phyloP scores from a whole-genome alignment of 2,888 invertebrate species.

The Hofmannophila pseudospretella region DNA sequence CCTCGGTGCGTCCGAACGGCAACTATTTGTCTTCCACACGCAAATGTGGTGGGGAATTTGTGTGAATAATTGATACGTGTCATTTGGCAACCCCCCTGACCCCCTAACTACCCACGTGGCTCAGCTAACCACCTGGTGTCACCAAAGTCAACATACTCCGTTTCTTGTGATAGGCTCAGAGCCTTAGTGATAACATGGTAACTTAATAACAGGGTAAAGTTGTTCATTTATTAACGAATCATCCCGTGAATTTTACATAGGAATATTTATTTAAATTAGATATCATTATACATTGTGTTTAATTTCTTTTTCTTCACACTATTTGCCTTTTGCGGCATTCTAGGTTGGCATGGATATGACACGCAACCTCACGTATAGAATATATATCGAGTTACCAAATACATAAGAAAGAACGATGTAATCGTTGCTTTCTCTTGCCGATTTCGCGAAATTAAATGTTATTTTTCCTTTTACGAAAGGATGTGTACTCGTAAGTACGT shows the following conservation, averaged over 20 bases:
- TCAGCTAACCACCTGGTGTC: conserved; percentile 28
- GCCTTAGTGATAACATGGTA: conserved; percentile 6
- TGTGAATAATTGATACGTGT: conserved; percentile 76
- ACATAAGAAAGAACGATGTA: not conserved
- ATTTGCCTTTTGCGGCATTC: too few species aligned
- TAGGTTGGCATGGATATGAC: not conserved
- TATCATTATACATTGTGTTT: too few species aligned
- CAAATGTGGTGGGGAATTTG: conserved; percentile 71
- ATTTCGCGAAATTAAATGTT: conserved; percentile 1
- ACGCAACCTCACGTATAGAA: too few species aligned
- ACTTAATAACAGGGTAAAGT: too few species aligned
- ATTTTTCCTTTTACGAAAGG: not conserved
- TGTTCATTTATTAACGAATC: too few species aligned
- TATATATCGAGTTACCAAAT: not conserved
- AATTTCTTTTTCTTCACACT: too few species aligned
- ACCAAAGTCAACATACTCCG: conserved; percentile 35
- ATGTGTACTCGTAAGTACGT: not conserved
- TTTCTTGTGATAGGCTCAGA: conserved; percentile 19
- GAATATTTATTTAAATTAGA: too few species aligned
- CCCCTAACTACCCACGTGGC: conserved; percentile 25
- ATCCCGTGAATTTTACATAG: too few species aligned
- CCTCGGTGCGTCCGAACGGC: conserved; percentile 48
- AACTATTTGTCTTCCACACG: conserved; percentile 75
- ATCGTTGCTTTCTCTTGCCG: not conserved
- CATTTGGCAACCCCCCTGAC: conserved; percentile 72